Evolutionary conservation across 2,113 vertebrate genomes (phyloP), one percentile per base, ranked within the genome.

Genomic region (Tautogolabrus adspersus): DNA sequence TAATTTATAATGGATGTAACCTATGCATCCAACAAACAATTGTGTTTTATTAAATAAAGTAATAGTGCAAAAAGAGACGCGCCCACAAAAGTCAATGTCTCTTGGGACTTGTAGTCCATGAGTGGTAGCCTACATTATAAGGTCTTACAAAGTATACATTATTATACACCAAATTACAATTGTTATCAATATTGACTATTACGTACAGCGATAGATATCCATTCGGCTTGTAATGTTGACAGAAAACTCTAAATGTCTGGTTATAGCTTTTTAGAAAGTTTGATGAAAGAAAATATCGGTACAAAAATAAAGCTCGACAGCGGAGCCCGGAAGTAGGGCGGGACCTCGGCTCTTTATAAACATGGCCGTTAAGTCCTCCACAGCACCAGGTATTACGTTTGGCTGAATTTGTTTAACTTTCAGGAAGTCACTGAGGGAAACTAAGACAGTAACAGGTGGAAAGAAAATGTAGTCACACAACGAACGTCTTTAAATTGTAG

Each of bases 261-360:
- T 6, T 3, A 26, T 15, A 62, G 8, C 22, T 51, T 26, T 15
- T 12, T 0, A 42, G 6, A 61, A 77, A 79, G 16, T 80, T 72
- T 51, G 62, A 23, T 40, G 21, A 73, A 40, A 59, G 49, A 76
- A 47, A 69, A 58, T 66, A 0, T 75, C 42, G 22, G 54, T n/a
- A 9, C 10, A 54, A 3, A 75, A 62, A 23, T n/a, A 51, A 10
- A 64, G 66, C 66, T n/a, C 4, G 38, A 2, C 67, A 44, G 73
- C 47, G 58, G 40, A 84, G 83, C 62, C 87, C 88, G 90, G 91
- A 93, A 93, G 84, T 63, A 84, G 89, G 91, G 91, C 89, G 88
- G 90, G 85, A 88, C 88, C 86, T 88, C 34, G 23, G 68, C 67
- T 71, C 72, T 47, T 47, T 65, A 87, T 88, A 90, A 92, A 93